Base-by-base conservation (phyloP, 2,797 vertebrate species). In the Epinephelus malabaricus region DNA sequence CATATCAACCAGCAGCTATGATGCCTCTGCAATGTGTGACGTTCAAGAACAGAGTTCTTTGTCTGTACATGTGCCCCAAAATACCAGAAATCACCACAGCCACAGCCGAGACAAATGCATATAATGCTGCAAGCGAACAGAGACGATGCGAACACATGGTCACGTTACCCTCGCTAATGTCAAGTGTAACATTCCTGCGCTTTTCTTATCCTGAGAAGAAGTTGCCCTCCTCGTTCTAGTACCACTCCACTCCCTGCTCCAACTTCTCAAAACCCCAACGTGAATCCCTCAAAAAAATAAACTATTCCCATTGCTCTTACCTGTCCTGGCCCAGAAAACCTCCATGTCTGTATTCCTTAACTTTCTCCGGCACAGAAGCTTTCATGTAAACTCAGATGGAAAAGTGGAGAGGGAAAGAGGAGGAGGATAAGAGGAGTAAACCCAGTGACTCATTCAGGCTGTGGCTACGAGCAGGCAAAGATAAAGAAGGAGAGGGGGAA, bases 361-460 rank as follows among this genome's bases (percentile, higher is more conserved):
- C 23, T 49, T 25, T 73, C 23, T 30, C 69, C 53, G 27, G 61
- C 69, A 45, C 38, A 45, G 54, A 83, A 72, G 53, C 56, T 70
- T 25, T 79, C 74, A 71, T 83, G 88, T 60, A 58, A 74, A 56
- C 14, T 38, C 2, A 3, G 65, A 53, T 64, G 67, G 30, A 63
- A 69, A 40, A 68, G 63, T 40, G 66, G 18, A 46, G 51, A 50
- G 21, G 73, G 63, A 38, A 53, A 30, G 49, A 30, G 30, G 58
- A 69, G 64, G 40, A 68, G 45, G 38, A 38, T 38, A 65, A 78
- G 55, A 69, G 67, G 68, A 78, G 88, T 83, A 76, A 90, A 82
- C 69, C 83, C 87, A 46, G 77, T 89, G 86, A 90, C 86, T 91
- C 89, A 91, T 84, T 89, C 81, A 64, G 85, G 30, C 83, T 84